Evolutionary conservation across 2,113 vertebrate genomes (phyloP), one percentile per base, ranked within the genome.

Genomic region (Phocoena phocoena): DNA sequence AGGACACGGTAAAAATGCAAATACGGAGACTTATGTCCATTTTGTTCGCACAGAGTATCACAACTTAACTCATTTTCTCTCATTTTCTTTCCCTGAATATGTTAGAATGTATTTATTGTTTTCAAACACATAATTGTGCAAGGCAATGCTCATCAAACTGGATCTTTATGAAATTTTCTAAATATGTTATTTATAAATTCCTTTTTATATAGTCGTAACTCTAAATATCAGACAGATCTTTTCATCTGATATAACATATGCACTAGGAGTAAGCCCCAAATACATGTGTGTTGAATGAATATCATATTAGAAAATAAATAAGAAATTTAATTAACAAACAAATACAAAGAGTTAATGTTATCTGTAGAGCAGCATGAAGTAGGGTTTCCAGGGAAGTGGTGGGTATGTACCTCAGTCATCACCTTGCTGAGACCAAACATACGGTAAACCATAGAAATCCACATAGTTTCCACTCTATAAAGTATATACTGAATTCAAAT

Each of bases 1-100:
- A 95, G 62, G 10, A 91, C 65, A 97, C 60, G 58, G 60, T 53
- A 95, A 58, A 97, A 97, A 98, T 96, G 70, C 79, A 98, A 97
- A 92, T 62, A 96, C 77, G 23, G 2, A 6, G 1, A 73, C 17
- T 82, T 47, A 44, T 25, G 83, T 84, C 55, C 89, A 50, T 26
- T 12, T 93, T 67, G 74, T 79, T 85, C 62, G 6, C 47, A 92
- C 21, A 65, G 65, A 95, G 25, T 77, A 47, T 76, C 18, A 85
- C 55, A 93, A 81, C 23, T 50, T 71, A 95, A 74, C 7, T 77
- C 44, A 70, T 33, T 41, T 58, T 55, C 70, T 77, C 53, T 53
- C 53, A 53, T 53, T 53, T 53, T 53, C 15, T 93, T 8, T 93
- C 31, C 4, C 38, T 88, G n/a, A 50, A 90, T 77, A 82, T 80